Evolutionary conservation across 1,140 invertebrate genomes (phyloP), one percentile per base, ranked within the genome.

Genomic region (Drosophila subobscura): DNA sequence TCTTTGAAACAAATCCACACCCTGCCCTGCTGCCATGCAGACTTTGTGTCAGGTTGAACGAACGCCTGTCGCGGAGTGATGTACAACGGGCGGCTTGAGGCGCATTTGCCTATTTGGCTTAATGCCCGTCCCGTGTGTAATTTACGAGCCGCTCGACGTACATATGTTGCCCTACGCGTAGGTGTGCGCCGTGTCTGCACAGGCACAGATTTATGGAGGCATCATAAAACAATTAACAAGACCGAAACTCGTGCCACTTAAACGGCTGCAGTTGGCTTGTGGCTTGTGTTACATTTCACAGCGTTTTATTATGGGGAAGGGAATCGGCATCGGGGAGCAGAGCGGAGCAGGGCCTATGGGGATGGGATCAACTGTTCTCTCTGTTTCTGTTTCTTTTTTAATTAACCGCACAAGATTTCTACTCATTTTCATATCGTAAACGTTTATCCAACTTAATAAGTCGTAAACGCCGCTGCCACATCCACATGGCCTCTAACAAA

Each of bases 361-460:
- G 33, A n/a, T 57, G 41, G 7, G 33, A 37, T 49, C 72, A 75
- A 71, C 50, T 64, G 42, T 49, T 65, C 51, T 40, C n/a, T 61
- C 22, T 40, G 50, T 52, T 51, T 8, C 59, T 63, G 70, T 61
- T 70, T 64, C 66, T 63, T 83, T 88, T 86, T 89, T 90, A 90
- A 90, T 90, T 90, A 90, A 90, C 76, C 88, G 72, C 78, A 79
- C 67, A 84, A 83, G 83, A 88, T 88, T 88, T 88, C 83, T 86
- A 88, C 83, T 89, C 84, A 83, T 88, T 77, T 78, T 86, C 77
- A 77, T 79, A 90, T 84, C 88, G 76, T 88, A 88, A 90, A 90
- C 86, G 88, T 90, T 90, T 90, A 90, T 77, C 86, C 86, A 79
- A 88, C 81, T 90, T 90, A 90, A 90, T 90, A 90, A 90, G 86